Evolutionary conservation across 2,113 vertebrate genomes (phyloP).

Genomic region (Panthera uncia): DNA sequence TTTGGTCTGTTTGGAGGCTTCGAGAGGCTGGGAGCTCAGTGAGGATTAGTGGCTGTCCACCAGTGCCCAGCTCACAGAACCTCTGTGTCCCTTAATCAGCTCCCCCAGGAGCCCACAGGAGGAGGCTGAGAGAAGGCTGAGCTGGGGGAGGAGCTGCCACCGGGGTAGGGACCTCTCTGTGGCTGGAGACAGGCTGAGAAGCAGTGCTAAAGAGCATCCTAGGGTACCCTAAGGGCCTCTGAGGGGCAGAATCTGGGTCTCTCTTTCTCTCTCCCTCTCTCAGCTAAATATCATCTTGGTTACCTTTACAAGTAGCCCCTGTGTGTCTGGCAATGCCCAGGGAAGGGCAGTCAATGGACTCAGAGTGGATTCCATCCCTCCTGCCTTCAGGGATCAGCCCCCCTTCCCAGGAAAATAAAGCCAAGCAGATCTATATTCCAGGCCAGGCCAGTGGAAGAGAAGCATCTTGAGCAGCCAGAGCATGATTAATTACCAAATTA

Average conservation of each 20-base stretch:
- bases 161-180: not conserved
- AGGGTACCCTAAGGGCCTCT: not conserved
- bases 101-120: not conserved
- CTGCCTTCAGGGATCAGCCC: not conserved
- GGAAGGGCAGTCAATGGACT: not conserved
- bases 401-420: not conserved
- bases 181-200: not conserved
- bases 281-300: no score
- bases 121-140: not conserved
- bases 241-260: not conserved
- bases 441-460: not conserved
- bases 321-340: not conserved
- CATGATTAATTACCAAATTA: conserved; percentile 66
- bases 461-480: not conserved
- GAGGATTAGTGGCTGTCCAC: not conserved
- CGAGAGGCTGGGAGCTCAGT: not conserved
- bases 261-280: not conserved
- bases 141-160: fast-evolving
- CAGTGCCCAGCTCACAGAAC: not conserved
- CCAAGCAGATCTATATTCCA: conserved; percentile 37
- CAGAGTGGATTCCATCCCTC: not conserved
- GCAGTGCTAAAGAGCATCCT: not conserved
- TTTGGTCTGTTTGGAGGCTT: not conserved
- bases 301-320: not conserved
- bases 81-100: not conserved